Percentiles rank a stretch among this genome's conserved stretches.
phyloP scores from a whole-genome alignment of 2,888 invertebrate species.

The Caenorhabditis sp. region DNA sequence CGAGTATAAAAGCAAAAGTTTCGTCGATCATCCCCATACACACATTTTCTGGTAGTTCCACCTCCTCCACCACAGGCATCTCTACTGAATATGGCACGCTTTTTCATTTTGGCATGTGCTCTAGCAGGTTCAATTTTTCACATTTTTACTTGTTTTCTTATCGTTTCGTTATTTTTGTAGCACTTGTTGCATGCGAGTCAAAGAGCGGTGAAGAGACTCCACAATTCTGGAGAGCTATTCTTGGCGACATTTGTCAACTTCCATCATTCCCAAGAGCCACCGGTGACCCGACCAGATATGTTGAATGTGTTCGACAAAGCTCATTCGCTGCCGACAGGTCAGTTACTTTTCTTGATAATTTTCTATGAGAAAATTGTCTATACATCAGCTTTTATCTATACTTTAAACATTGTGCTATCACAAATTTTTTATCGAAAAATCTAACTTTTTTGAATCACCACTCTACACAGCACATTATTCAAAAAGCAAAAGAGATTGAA shows the following conservation, averaged over 20 bases:
- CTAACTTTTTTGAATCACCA: no score
- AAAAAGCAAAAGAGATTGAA: no score
- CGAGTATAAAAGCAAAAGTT: slow-evolving; percentile 40
- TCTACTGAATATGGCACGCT: slow-evolving; percentile 6
- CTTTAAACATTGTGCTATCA: no score
- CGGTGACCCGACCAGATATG: slow-evolving; percentile 63
- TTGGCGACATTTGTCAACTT: slow-evolving; percentile 69
- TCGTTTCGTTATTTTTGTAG: slow-evolving; percentile 14
- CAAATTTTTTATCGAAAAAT: no score
- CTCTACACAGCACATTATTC: no score
- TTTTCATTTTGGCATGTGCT: slow-evolving; percentile 12
- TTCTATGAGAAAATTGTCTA: no score
- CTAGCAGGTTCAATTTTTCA: slow-evolving; percentile 9
- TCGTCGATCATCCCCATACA: slow-evolving; percentile 30
- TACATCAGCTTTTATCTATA: no score
- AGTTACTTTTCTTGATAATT: slow-evolving; percentile 7
- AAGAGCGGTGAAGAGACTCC: slow-evolving; percentile 60
- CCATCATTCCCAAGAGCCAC: slow-evolving; percentile 67
- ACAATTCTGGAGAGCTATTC: slow-evolving; percentile 67
- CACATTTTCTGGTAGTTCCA: background rate
- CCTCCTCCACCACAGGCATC: background rate
- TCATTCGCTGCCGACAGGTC: slow-evolving; percentile 62
- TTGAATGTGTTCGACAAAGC: slow-evolving; percentile 67
- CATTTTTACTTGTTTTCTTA: slow-evolving; percentile 7
- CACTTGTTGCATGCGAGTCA: slow-evolving; percentile 45